Base-by-base conservation (phyloP, 2,797 vertebrate species). In the Tauraco hartlaubi region DNA sequence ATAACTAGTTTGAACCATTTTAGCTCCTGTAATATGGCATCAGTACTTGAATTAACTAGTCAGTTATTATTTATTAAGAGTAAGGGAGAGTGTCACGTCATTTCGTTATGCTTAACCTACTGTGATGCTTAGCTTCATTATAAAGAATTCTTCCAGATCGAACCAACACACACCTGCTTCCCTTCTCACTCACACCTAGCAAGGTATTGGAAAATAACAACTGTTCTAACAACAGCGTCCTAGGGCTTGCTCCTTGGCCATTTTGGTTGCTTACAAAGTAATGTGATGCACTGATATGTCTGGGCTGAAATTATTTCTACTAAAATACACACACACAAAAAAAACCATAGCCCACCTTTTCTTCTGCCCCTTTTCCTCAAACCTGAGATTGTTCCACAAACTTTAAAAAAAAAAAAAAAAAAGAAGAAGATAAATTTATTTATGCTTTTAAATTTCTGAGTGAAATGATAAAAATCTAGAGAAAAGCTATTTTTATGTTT, bases 61-160 rank as follows among this genome's bases (percentile, higher is more conserved):
- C 51, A 79, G 21, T 81, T 89, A 85, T 48, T 74, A 61, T 48
- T 96, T 96, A 89, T 71, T 66, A 73, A 81, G 52, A 94, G 33
- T 46, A 91, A 72, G 15, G 31, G 39, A 85, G n/a, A n/a, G 16
- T 61, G 41, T 67, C 18, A 48, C 58, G 39, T 73, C 22, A 62
- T 81, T 82, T 76, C 41, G 78, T 74, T 82, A 23, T 66, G 64
- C 52, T 86, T 92, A 78, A 56, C 16, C 9, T 81, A 23, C 23
- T 0, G 2, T 87, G 93, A 55, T 26, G 35, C 11, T 43, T 54
- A 55, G 7, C 66, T 90, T 90, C 52, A 48, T 81, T 93, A 56
- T 63, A 66, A 94, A 85, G 37, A 49, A 68, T 76, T 49, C 28
- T 44, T 95, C 68, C 29, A 64, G 63, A 78, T 74, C 63, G n/a